Evolutionary conservation across 2,113 vertebrate genomes (phyloP).

Genomic region (Oncorhynchus tshawytscha): DNA sequence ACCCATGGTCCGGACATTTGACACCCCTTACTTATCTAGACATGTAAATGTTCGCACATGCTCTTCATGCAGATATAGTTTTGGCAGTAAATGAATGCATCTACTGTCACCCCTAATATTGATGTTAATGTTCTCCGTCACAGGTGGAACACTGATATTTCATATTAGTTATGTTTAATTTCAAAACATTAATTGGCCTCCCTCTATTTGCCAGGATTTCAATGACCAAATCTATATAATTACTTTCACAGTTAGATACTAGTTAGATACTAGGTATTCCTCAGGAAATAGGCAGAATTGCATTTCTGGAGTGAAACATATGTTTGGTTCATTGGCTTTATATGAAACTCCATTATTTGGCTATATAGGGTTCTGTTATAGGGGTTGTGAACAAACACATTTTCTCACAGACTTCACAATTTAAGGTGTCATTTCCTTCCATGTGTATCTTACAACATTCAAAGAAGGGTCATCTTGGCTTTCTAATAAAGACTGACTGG

Average conservation of each 20-base stretch:
- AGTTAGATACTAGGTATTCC: background rate
- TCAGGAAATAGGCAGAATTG: background rate
- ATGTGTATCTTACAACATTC: background rate
- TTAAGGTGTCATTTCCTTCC: background rate
- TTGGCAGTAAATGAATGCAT: background rate
- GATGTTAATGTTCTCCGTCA: background rate
- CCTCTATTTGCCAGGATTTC: background rate
- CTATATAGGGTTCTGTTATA: background rate
- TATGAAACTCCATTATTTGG: background rate
- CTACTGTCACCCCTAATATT: background rate
- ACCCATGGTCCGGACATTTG: too few relatives aligned
- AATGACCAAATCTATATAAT: background rate
- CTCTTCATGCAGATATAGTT: background rate
- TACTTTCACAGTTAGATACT: background rate
- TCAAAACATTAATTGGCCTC: background rate
- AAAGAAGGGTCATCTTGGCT: conserved; percentile 6
- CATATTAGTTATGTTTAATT: background rate
- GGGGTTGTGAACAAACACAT: background rate
- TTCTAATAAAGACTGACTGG: conserved; percentile 9
- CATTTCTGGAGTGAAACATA: background rate
- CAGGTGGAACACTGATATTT: background rate
- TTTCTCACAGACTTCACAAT: background rate
- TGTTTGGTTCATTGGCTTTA: background rate
- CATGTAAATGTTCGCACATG: background rate
- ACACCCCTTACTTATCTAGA: background rate